Evolutionary conservation across 1,140 invertebrate species (phyloP).

Genomic region (Lordiphosa clarofinis): DNA sequence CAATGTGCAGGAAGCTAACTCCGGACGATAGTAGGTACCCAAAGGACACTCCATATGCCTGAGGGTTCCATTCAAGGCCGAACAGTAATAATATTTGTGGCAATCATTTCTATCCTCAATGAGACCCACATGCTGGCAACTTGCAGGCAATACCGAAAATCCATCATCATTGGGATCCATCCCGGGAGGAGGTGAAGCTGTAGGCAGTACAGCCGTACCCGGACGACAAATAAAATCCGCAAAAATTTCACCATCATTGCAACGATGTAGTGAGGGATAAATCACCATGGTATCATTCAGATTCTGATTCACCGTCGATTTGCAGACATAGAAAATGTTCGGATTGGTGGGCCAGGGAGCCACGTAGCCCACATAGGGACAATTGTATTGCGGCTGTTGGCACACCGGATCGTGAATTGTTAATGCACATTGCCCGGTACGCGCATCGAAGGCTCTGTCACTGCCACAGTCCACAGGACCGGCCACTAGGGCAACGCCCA

Average conservation of each 20-base stretch:
- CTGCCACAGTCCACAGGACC: constrained; percentile 70
- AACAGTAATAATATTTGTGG: constrained; percentile 72
- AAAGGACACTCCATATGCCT: constrained; percentile 57
- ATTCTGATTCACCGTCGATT: constrained; percentile 71
- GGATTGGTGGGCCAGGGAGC: constrained; percentile 69
- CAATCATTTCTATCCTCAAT: constrained; percentile 54
- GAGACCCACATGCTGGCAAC: constrained; percentile 58
- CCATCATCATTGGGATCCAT: constrained; percentile 45
- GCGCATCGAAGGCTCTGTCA: constrained; percentile 63
- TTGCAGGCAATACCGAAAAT: constrained; percentile 34
- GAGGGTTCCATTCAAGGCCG: constrained; percentile 43
- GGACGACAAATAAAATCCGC: constrained; percentile 53
- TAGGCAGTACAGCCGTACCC: background rate
- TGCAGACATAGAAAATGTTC: constrained; percentile 79
- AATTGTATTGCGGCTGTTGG: constrained; percentile 54
- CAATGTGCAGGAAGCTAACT: constrained; percentile 46
- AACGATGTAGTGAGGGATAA: constrained; percentile 75
- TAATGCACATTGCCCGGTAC: constrained; percentile 68
- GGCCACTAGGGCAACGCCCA: constrained; percentile 60
- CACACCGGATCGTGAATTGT: constrained; percentile 54
- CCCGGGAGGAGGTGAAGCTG: background rate
- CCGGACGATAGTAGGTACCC: constrained; percentile 53
- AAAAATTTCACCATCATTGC: constrained; percentile 71
- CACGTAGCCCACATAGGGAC: constrained; percentile 61
- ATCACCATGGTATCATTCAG: constrained; percentile 58